Evolutionary conservation across 92 coral and sea anemone species (phyloP).

Genomic region (Paramuricea clavata): DNA sequence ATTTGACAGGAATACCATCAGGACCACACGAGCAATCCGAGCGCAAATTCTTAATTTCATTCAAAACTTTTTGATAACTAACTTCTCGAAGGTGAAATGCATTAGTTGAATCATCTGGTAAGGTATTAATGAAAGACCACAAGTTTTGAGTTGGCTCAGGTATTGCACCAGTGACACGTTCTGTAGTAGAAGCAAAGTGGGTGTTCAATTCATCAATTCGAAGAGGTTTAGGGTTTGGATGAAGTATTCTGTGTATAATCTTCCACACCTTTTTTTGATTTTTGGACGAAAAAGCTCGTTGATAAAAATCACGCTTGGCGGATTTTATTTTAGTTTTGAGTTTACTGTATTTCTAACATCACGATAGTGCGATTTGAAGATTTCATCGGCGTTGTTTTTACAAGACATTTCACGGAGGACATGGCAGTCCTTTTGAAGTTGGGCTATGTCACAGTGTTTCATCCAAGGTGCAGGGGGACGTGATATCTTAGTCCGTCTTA

Average conservation of each 20-base stretch:
- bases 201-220: slow-evolving; percentile 4
- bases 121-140: not conserved
- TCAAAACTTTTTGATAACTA: not conserved
- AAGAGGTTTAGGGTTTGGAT: not conserved
- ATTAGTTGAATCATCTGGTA: not conserved
- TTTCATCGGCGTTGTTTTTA: no score
- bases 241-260: slow-evolving; percentile 47
- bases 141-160: not conserved
- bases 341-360: no score
- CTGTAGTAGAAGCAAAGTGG: not conserved
- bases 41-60: slow-evolving; percentile 12
- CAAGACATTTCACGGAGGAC: no score
- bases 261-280: slow-evolving; percentile 43
- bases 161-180: slow-evolving; percentile 41
- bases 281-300: not conserved
- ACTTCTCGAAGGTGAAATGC: not conserved
- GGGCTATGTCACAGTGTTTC: no score
- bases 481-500: no score
- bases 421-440: no score
- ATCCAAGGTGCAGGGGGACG: no score
- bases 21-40: slow-evolving; percentile 42
- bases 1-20: not conserved
- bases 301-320: not conserved
- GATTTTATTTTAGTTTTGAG: not conserved
- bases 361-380: no score